Conservation (phyloP, 2,113 vertebrate species). For the Lanius collurio region DNA sequence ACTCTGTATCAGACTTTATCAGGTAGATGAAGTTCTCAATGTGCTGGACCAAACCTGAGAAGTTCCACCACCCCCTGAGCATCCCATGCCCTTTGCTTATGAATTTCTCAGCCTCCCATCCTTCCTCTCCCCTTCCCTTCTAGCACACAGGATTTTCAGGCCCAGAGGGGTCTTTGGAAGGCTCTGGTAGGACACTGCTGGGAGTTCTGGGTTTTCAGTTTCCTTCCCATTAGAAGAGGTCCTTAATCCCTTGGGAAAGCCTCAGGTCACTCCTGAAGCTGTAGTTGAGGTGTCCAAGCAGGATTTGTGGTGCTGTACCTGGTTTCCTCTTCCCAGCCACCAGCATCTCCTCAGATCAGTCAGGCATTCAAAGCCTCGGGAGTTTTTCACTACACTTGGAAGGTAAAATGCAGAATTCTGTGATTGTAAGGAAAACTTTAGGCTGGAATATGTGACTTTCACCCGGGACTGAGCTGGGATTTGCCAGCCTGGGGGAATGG, state of each 20-base stretch:
- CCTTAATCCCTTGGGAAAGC: neutral
- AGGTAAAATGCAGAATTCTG: neutral
- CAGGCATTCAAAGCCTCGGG: neutral
- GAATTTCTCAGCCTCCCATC: neutral
- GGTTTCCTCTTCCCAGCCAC: neutral
- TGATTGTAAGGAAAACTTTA: neutral
- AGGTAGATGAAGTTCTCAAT: neutral
- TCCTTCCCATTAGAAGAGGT: neutral
- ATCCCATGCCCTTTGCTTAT: neutral
- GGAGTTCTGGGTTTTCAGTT: neutral
- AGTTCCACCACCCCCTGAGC: neutral
- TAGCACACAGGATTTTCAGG: neutral
- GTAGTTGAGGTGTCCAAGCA: neutral
- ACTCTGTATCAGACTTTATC: fast-evolving
- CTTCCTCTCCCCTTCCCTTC: neutral
- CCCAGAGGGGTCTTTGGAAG: neutral
- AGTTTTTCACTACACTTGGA: neutral
- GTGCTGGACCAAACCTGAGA: neutral
- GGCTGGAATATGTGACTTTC: neutral
- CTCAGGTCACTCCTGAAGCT: neutral
- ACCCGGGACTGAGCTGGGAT: neutral
- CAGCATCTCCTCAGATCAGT: neutral
- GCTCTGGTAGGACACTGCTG: neutral
- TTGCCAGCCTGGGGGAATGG: neutral
- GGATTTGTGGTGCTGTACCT: neutral